Evolutionary conservation across 2,113 vertebrate species (phyloP).

Genomic region (Pionites leucogaster): DNA sequence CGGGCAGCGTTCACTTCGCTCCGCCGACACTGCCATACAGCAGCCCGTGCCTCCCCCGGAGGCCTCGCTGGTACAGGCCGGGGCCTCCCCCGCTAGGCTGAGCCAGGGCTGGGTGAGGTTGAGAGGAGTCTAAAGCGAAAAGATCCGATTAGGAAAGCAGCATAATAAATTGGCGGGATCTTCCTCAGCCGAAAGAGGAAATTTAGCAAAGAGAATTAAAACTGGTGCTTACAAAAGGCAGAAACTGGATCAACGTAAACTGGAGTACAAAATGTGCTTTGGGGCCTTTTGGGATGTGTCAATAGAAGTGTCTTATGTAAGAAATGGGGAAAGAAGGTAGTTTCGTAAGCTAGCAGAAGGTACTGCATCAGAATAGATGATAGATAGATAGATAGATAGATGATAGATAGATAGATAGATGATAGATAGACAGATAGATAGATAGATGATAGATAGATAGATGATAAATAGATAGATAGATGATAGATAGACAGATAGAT

Average conservation of each 20-base stretch:
- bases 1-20: neutral
- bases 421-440: too few species aligned
- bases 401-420: too few species aligned
- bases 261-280: neutral
- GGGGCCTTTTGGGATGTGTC: neutral
- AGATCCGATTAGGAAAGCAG: fast-evolving
- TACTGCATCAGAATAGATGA: neutral
- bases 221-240: fast-evolving
- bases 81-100: too few species aligned
- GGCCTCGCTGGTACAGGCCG: neutral
- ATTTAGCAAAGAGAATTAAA: neutral
- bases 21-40: neutral
- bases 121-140: fast-evolving
- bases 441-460: too few species aligned
- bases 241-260: neutral
- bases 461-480: too few species aligned
- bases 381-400: too few species aligned
- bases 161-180: fast-evolving
- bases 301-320: neutral
- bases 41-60: too few species aligned
- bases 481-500: too few species aligned
- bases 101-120: fast-evolving
- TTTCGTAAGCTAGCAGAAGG: neutral
- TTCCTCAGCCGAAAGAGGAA: fast-evolving
- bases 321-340: neutral